phyloP scores from a whole-genome alignment of 2,113 vertebrate species.

The Spheniscus mendiculus region DNA sequence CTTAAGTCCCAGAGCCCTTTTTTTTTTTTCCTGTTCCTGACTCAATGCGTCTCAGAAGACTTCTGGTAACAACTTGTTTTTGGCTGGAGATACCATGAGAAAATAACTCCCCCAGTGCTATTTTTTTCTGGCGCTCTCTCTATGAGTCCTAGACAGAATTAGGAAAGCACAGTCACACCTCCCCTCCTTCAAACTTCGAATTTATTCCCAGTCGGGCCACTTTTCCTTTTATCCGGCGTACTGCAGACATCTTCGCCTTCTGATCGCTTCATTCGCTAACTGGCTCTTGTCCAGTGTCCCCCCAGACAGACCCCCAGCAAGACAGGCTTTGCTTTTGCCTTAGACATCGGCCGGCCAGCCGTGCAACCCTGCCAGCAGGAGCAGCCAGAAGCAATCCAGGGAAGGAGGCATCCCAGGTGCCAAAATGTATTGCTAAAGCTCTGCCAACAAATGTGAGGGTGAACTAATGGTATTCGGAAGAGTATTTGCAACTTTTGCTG shows the following conservation, averaged over 20 bases:
- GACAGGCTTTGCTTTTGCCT: neutral
- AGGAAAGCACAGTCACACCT: constrained; percentile 21
- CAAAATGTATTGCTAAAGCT: neutral
- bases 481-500: constrained; percentile 6
- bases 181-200: neutral
- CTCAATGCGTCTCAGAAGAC: constrained; percentile 52
- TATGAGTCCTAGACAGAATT: constrained; percentile 33
- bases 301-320: neutral
- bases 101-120: constrained; percentile 41
- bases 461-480: neutral
- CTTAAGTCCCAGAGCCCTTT: neutral
- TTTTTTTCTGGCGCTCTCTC: neutral
- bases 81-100: constrained; percentile 64
- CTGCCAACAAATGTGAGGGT: neutral
- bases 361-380: neutral
- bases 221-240: neutral
- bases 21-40: constrained; percentile 7
- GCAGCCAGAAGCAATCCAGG: neutral
- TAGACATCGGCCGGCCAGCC: accelerated
- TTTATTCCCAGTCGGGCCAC: neutral
- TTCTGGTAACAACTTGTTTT: constrained; percentile 65
- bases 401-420: constrained; percentile 1
- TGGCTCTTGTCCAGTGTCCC: neutral
- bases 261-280: neutral
- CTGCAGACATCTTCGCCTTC: neutral